phyloP scores from a whole-genome alignment of 2,888 invertebrate species.

The Lithodes maja region DNA sequence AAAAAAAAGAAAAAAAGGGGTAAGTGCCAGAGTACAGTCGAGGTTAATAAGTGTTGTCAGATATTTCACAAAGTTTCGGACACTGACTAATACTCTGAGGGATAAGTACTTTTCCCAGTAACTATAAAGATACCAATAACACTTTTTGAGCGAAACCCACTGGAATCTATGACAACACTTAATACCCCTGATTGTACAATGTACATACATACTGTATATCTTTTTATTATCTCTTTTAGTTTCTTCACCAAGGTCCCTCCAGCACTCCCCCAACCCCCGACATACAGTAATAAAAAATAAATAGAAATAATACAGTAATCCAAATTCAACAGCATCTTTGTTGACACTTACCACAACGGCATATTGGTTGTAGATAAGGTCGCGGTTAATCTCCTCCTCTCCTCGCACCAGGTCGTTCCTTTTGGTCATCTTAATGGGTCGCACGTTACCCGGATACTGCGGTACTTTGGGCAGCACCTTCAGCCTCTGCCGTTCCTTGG shows the following conservation, averaged over 20 bases:
- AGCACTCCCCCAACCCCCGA: neutral
- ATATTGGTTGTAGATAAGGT: slow-evolving; percentile 91
- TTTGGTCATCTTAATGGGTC: slow-evolving; percentile 90
- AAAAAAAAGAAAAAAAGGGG: neutral
- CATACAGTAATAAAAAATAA: neutral
- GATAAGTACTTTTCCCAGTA: too few relatives aligned
- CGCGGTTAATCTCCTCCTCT: slow-evolving; percentile 90
- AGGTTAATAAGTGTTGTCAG: too few relatives aligned
- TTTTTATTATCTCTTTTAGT: neutral
- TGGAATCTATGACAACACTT: too few relatives aligned
- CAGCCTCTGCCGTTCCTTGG: slow-evolving; percentile 58
- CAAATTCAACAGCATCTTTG: neutral
- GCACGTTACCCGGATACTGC: slow-evolving; percentile 74
- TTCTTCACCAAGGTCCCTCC: neutral
- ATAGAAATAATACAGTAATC: neutral
- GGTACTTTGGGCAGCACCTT: slow-evolving; percentile 58
- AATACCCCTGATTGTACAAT: too few relatives aligned
- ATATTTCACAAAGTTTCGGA: too few relatives aligned
- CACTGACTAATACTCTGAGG: too few relatives aligned
- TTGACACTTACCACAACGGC: slow-evolving; percentile 81
- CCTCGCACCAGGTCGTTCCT: slow-evolving; percentile 90
- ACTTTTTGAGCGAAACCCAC: too few relatives aligned
- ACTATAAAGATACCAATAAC: too few relatives aligned
- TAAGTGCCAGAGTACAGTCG: too few relatives aligned
- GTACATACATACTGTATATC: too few relatives aligned